Base-by-base conservation (phyloP, 2,113 vertebrate genomes). In the Megaleporinus macrocephalus region DNA sequence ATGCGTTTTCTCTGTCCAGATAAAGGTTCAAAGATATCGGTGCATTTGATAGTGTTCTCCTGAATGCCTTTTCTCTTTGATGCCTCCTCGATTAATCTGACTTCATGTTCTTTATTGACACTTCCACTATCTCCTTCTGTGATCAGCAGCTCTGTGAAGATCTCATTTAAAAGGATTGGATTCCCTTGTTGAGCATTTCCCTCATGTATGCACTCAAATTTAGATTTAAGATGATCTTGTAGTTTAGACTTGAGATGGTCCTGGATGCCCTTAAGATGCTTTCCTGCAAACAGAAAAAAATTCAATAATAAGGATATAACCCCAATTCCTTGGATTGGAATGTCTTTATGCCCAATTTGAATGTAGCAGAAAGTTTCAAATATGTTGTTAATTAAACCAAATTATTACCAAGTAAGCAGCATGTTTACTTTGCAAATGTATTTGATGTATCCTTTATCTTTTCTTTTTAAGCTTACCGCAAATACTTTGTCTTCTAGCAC, bases 101-200 rank as follows among this genome's bases (percentile, higher is more conserved):
- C 59, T 30, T 81, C 80, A 18, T 81, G 80, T 47, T 81, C 80
- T 68, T 68, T 30, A 68, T 75, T 81, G 49, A 81, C 53, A 15
- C 16, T 62, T 57, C 80, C 71, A 44, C 36, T 36, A 1, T 33
- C 72, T 55, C 61, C 72, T 81, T 75, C 72, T 20, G 51, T 69
- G 26, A 81, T 81, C 24, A 73, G 10, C 30, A 80, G 70, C 27
- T 80, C 59, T 3, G 79, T 80, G 57, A 65, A 80, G 70, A 81
- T 81, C 11, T 81, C 33, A 27, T 81, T 57, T 16, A 81, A 73
- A 11, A 69, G 49, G 26, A 75, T 68, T 4, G 11, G 47, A 16
- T 81, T 68, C 13, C 80, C 80, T 33, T 75, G 72, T 13, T 68
- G 61, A 59, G 61, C 27, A 15, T 81, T 81, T 68, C 80, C 80